Conservation (phyloP, 2,888 invertebrate species). For the Morpho achilles region DNA sequence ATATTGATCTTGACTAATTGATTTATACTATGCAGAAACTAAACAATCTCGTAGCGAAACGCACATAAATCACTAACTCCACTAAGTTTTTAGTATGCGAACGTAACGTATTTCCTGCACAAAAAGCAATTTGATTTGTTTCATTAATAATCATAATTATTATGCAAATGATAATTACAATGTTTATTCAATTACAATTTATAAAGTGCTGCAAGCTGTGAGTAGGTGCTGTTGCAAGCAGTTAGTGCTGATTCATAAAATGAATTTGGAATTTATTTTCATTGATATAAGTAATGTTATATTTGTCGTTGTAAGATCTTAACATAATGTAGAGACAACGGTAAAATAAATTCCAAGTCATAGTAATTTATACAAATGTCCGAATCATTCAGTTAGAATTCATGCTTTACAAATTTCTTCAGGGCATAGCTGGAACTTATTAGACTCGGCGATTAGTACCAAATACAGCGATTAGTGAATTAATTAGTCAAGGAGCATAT, state of each 20-base stretch:
- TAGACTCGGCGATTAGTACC: constrained; percentile 60
- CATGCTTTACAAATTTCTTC: constrained; percentile 56
- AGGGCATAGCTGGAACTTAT: constrained; percentile 56
- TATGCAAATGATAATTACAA: constrained; percentile 25
- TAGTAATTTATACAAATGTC: constrained; percentile 23
- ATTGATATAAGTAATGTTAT: constrained; percentile 6
- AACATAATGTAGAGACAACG: not conserved
- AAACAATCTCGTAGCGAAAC: too few species aligned
- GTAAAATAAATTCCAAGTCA: constrained; percentile 42
- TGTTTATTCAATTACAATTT: constrained; percentile 33
- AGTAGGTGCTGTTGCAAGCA: constrained; percentile 64
- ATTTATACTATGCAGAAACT: too few species aligned
- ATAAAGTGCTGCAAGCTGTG: constrained; percentile 59
- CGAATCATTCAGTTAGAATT: constrained; percentile 45
- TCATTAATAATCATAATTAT: constrained; percentile 14
- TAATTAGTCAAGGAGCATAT: constrained; percentile 68
- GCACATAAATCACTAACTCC: not conserved
- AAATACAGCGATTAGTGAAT: constrained; percentile 67
- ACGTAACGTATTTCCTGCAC: constrained; percentile 25
- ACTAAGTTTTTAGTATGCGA: constrained; percentile 12
- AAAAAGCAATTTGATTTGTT: constrained; percentile 22
- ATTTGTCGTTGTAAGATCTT: not conserved
- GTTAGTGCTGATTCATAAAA: constrained; percentile 59
- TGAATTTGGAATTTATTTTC: constrained; percentile 51
- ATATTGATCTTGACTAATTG: too few species aligned